Base-by-base conservation (phyloP, 1,140 invertebrate genomes). In the Drosophila auraria region DNA sequence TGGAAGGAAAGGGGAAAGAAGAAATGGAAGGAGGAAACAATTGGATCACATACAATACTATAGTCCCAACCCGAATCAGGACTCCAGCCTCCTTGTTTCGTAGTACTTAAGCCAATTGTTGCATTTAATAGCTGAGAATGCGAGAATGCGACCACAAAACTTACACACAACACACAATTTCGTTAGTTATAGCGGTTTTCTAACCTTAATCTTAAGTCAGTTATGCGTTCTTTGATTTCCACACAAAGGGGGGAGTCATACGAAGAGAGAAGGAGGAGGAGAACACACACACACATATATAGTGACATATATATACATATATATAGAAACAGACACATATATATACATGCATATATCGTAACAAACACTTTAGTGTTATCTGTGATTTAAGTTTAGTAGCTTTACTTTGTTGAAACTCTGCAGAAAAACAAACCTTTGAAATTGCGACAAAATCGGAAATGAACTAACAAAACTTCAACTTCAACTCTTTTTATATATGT, bases 341-440 rank as follows among this genome's bases (percentile, higher is more conserved):
- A 65, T 49, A 73, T 70, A 78, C 45, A 72, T 66, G 68, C 53
- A 81, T 77, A 82, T 87, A 78, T 83, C 79, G 87, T 91, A 87
- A 91, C 80, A 83, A 91, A 91, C 81, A 89, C 83, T 58, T 89
- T 91, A 91, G 89, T 91, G 89, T 89, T 89, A 91, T 91, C 89
- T 91, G 89, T 91, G 89, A 91, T 91, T 91, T 91, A 91, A 91
- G 89, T 91, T 91, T 91, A 89, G 84, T 91, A 91, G 83, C 79
- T 91, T 91, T 89, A 91, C 77, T 89, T 91, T 80, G 76, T 89
- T 91, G 64, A 91, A 87, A 89, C 75, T 82, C 74, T 78, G 73
- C 68, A 78, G 49, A 79, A 56, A 79, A 56, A 74, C 61, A 50
- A 81, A 54, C 68, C 69, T 60, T 65, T 80, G 42, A 66, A 61